Base-by-base conservation (phyloP, 30 jellyfish, hydroid and myxozoan genomes). In the Clytia hemisphaerica region DNA sequence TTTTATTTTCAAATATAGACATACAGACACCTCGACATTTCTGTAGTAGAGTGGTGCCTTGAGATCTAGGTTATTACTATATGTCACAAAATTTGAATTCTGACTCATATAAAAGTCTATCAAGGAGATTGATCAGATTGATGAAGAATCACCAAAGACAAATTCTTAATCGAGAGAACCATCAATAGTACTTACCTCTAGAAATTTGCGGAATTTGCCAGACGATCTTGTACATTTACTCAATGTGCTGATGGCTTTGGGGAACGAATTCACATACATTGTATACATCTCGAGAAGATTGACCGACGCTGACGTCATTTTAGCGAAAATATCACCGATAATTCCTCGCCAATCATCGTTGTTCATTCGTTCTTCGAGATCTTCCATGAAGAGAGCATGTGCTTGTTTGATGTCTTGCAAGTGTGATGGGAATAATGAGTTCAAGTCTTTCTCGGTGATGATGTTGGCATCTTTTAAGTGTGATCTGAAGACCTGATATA, bases 151-250 rank as follows among this genome's bases (percentile, higher is more conserved):
- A 24, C 10, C 32, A 24, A 53, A 15, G 25, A 53, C 0, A 42
- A 42, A 42, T 12, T 16, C 0, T 12, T 12, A 12, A 42, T 12
- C 54, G 54, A 42, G 18, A 42, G 14, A 12, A 42, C 14, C 14
- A 42, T 42, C 54, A 42, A 42, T 12, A 10, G 0, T 4, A 29
- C 71, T 35, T 58, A 86, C 96, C 88, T 79, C 90, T 24, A 88
- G 63, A 67, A 88, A 88, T 51, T 75, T 88, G 37, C 94, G 75
- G 63, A 88, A 88, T 57, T 88, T 88, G 48, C 75, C 88, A 7
- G 97, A 88, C 22, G 85, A 58, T 74, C 97, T 78, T 35, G 97
- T 53, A 79, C 94, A 88, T 31, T 74, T 73, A 72, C 97, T 78
- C 61, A 88, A 69, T 4, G 94, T 80, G 70, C 97, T 88, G 36